These are phyloP conservation scores for Urocyon cinereoargenteus DNA, from an alignment of 2,797 vertebrate genomes.

Conservation along the genomic window DNA sequence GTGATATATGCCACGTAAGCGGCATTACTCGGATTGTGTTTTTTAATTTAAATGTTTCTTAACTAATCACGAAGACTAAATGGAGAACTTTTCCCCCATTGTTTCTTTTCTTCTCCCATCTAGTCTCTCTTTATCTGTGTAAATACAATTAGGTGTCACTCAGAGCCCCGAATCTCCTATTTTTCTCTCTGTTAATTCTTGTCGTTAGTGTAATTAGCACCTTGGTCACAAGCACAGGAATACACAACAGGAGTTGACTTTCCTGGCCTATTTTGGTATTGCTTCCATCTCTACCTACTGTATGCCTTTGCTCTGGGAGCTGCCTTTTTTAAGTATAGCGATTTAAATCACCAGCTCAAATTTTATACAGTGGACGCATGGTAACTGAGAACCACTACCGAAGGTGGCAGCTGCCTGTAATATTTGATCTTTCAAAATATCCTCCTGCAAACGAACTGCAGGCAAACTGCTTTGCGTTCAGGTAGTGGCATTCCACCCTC, in stretches of 20 bases:
- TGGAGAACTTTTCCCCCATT: constrained; percentile 53
- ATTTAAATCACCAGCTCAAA: background rate
- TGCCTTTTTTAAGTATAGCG: background rate
- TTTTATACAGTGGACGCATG: background rate
- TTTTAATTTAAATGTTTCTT: constrained; percentile 74
- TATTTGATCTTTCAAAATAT: constrained; percentile 44
- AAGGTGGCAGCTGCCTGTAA: background rate
- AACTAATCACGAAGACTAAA: constrained; percentile 74
- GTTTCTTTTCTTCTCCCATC: background rate
- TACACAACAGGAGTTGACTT: background rate
- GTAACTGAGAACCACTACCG: background rate
- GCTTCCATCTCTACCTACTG: constrained; percentile 26
- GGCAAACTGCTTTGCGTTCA: constrained; percentile 45
- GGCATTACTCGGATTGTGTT: constrained; percentile 60
- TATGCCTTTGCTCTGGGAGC: constrained; percentile 35
- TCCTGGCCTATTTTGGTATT: background rate
- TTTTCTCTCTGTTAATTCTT: constrained; percentile 69
- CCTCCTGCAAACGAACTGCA: constrained; percentile 14
- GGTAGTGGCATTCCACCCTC: background rate
- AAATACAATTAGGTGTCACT: constrained; percentile 61
- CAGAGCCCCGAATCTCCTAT: constrained; percentile 34
- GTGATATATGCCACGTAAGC: constrained; percentile 66
- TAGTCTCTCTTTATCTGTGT: constrained; percentile 47
- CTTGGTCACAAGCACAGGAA: constrained; percentile 58
- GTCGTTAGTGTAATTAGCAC: constrained; percentile 68